Evolutionary conservation across 2,888 invertebrate species (phyloP).

Genomic region (Parnassius smintheus): DNA sequence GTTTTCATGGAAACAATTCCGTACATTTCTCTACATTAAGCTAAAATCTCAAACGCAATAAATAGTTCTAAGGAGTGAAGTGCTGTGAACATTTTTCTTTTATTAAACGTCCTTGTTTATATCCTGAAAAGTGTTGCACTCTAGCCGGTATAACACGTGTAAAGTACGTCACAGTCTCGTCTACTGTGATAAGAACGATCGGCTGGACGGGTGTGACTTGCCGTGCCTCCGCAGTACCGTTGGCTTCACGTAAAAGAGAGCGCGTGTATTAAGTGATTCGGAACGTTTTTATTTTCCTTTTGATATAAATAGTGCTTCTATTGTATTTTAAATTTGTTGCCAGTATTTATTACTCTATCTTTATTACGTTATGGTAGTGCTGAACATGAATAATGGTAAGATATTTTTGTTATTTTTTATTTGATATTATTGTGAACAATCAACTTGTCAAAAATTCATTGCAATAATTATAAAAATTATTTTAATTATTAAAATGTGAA

Average conservation of each 20-base stretch:
- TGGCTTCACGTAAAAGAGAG: conserved; percentile 41
- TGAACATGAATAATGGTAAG: conserved; percentile 46
- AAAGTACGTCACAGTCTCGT: conserved; percentile 32
- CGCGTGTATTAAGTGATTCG: conserved; percentile 31
- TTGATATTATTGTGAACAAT: not conserved
- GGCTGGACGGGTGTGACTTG: conserved; percentile 46
- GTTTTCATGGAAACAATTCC: no score
- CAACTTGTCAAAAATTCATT: conserved; percentile 8
- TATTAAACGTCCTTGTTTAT: not conserved
- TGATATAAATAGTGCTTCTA: conserved; percentile 8
- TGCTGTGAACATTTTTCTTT: no score
- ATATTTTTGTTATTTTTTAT: conserved; percentile 16
- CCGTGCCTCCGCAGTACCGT: conserved; percentile 53
- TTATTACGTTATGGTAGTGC: no score
- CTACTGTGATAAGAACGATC: conserved; percentile 41
- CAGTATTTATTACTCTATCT: conserved; percentile 13
- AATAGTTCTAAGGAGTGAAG: no score
- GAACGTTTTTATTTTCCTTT: conserved; percentile 35
- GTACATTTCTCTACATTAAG: no score
- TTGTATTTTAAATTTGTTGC: conserved; percentile 23
- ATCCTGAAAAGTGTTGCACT: not conserved
- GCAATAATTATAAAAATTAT: conserved; percentile 5
- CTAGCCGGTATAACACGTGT: conserved; percentile 15
- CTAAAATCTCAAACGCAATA: no score
- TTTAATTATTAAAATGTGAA: not conserved